Base-by-base conservation (phyloP, 2,888 invertebrate genomes). In the Creontiades dilutus region DNA sequence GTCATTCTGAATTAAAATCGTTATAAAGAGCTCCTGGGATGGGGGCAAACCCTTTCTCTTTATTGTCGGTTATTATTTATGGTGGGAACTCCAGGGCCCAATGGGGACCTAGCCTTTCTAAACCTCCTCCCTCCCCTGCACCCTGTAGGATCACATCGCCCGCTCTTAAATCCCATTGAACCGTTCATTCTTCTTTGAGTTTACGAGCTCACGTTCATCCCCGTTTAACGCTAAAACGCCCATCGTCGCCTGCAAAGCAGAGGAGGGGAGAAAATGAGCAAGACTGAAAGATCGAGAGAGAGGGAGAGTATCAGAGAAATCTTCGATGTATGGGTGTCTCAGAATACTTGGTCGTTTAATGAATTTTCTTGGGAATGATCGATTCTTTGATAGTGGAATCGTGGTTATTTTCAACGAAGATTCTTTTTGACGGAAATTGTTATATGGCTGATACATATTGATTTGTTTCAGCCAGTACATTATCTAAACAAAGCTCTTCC, bases 41-140 rank as follows among this genome's bases (percentile, higher is more conserved):
- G 19, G 19, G 61, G 61, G 9, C n/a, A 19, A 16, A 61, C 61
- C 61, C 61, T 61, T 52, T 52, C 11, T 7, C 52, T 61, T 61
- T 61, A 61, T 61, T 19, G 61, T 19, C 61, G 19, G 61, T 61
- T 61, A 61, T 61, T 61, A 61, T 61, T 61, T 61, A 61, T 61
- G 19, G 52, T 52, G 52, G 16, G 52, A 16, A 52, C 52, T 52
- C 16, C 52, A 52, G 16, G 52, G 11, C 52, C 52, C 52, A 61
- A 61, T 61, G 61, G 61, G 61, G 52, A 14, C 16, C 7, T 7
- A 37, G 7, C 52, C 52, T 12, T n/a, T n/a, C n/a, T n/a, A n/a
- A n/a, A n/a, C 52, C 11, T 52, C 52, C 52, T 2, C 52, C 52
- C 3, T 11, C 52, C 16, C 13, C 16, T 52, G 3, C 1, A 52